Conservation (phyloP, 2,797 vertebrate species). For the Telmatherina bonti region DNA sequence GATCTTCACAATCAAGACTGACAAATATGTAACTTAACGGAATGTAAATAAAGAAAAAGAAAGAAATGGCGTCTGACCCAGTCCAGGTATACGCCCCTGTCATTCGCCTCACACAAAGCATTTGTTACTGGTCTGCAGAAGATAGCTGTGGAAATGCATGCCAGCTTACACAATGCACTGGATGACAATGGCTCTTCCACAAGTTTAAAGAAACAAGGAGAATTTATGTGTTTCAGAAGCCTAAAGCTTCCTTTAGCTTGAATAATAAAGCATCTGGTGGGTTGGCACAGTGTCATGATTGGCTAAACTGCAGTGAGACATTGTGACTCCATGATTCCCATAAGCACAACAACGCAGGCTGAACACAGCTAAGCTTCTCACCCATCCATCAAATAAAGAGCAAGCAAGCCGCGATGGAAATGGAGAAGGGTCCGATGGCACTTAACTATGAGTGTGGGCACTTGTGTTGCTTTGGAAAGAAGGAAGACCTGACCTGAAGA, state of each 20-base stretch:
- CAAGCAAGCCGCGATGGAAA: constrained; percentile 26
- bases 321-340: constrained; percentile 30
- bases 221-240: constrained; percentile 33
- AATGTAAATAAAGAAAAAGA: constrained; percentile 44
- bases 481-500: constrained; percentile 52
- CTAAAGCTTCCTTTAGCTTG: constrained; percentile 34
- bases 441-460: constrained; percentile 50
- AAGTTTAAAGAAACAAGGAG: not conserved
- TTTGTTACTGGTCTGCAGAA: constrained; percentile 11
- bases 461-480: constrained; percentile 66
- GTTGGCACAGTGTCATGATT: constrained; percentile 67
- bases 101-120: constrained; percentile 26
- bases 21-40: constrained; percentile 10
- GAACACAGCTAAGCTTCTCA: constrained; percentile 14
- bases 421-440: constrained; percentile 44
- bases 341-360: constrained; percentile 29
- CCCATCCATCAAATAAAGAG: constrained; percentile 25
- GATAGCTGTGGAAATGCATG: not conserved
- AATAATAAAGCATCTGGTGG: constrained; percentile 25
- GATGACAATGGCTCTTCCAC: constrained; percentile 1
- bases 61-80: constrained; percentile 22
- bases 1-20: constrained; percentile 16
- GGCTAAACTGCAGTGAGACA: constrained; percentile 30
- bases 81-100: constrained; percentile 35
- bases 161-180: not conserved